Base-by-base conservation (phyloP, 1,140 invertebrate species). In the Spodoptera frugiperda region DNA sequence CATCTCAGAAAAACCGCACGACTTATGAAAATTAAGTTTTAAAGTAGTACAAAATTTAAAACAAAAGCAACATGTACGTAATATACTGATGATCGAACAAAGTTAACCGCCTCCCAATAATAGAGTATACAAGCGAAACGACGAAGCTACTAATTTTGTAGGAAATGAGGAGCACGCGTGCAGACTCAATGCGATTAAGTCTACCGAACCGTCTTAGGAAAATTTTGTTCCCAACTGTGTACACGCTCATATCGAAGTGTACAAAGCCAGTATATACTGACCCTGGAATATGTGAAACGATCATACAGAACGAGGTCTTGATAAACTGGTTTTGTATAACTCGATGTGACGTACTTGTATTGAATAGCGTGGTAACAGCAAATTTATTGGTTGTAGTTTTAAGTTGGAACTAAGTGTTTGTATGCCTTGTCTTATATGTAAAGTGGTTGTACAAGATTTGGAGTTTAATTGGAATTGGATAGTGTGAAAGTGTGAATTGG, bases 101-200 rank as follows among this genome's bases (percentile, higher is more conserved):
- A 8, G 17, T 49, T 65, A 48, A 25, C 11, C 12, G 8, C 9
- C 25, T 19, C 11, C 44, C n/a, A n/a, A n/a, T n/a, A 21, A 65
- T 65, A 65, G 5, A 25, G 48, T 44, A 65, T 6, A n/a, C 17
- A 19, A 65, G 61, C 17, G 19, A 25, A 49, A 49, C 44, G 19
- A 17, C 21, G 61, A 49, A 65, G 61, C 17, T 49, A 25, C 17
- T 48, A 65, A 65, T 65, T 65, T 48, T 21, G 44, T 49, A 49
- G 61, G 44, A 65, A 65, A 65, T 65, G 44, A 49, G 61, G 19
- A 65, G 61, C 61, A 65, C 61, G 61, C 61, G 61, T 65, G 61
- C 44, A 65, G 44, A 65, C 61, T 48, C 61, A 65, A 65, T 65
- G 44, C 48, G 44, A 65, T 65, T 65, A 65, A 46, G 61, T 21